Percentiles rank a stretch among this genome's conserved stretches.
phyloP scores from a whole-genome alignment of 2,797 vertebrate species.

The Thamnophis elegans region DNA sequence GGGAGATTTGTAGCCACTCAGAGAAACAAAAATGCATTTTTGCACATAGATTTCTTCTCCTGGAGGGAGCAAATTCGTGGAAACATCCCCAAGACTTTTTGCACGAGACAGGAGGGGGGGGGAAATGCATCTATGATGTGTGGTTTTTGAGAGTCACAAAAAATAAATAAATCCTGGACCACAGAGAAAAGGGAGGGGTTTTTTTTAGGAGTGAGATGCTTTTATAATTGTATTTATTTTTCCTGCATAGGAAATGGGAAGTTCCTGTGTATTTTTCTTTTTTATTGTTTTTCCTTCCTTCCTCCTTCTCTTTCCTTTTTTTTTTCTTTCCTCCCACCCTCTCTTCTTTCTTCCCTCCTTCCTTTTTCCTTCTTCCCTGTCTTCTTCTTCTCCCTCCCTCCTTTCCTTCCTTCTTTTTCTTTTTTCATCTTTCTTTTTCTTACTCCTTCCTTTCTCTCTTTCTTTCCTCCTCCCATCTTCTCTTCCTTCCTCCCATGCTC shows the following conservation, averaged over 20 bases:
- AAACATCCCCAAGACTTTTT: background rate
- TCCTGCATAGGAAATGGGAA: background rate
- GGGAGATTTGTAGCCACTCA: background rate
- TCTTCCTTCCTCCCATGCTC: background rate
- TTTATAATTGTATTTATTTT: background rate
- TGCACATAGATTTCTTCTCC: background rate
- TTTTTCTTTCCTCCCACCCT: too few species aligned
- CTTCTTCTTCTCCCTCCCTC: too few species aligned
- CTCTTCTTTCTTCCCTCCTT: too few species aligned
- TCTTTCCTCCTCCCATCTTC: too few species aligned
- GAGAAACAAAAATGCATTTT: background rate
- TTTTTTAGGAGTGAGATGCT: background rate
- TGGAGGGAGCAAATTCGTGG: background rate
- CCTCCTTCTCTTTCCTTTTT: too few species aligned
- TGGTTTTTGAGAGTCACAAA: background rate
- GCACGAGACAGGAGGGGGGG: background rate
- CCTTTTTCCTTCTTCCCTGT: too few species aligned
- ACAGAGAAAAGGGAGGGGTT: background rate
- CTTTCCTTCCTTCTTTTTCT: too few species aligned
- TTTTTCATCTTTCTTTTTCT: too few species aligned
- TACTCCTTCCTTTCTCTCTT: too few species aligned
- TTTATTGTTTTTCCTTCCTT: background rate
- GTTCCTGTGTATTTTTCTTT: background rate
- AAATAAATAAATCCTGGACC: background rate
- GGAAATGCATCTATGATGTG: background rate